Percentiles rank a stretch among this genome's conserved stretches.
phyloP scores from a whole-genome alignment of 2,797 vertebrate species.

The Mormyrops attenuatus region DNA sequence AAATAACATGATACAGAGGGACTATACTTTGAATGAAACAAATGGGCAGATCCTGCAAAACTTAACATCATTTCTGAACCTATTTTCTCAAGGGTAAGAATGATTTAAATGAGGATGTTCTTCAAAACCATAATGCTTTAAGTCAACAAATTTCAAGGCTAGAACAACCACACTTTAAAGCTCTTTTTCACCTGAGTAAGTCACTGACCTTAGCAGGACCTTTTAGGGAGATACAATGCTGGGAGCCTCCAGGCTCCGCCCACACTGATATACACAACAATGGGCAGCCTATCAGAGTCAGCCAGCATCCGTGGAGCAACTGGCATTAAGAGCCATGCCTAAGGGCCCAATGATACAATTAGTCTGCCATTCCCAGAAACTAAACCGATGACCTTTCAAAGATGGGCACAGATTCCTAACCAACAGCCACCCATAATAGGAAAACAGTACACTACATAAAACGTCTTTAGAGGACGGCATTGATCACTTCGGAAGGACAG shows the following conservation, averaged over 20 bases:
- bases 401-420: neutral
- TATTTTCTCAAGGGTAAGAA: neutral
- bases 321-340: neutral
- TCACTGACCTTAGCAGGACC: neutral
- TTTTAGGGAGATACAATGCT: neutral
- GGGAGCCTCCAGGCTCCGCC: neutral
- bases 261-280: neutral
- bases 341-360: neutral
- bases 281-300: neutral
- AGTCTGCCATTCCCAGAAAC: neutral
- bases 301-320: neutral
- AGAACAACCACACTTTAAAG: neutral
- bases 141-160: neutral
- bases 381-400: neutral
- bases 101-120: neutral
- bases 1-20: neutral
- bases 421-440: neutral
- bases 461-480: neutral
- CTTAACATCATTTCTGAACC: neutral
- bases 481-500: neutral
- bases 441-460: neutral
- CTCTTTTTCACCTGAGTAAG: neutral
- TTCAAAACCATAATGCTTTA: neutral
- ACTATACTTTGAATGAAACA: neutral
- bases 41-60: neutral